Base-by-base conservation (phyloP, 2,113 vertebrate species). In the Empidonax traillii region DNA sequence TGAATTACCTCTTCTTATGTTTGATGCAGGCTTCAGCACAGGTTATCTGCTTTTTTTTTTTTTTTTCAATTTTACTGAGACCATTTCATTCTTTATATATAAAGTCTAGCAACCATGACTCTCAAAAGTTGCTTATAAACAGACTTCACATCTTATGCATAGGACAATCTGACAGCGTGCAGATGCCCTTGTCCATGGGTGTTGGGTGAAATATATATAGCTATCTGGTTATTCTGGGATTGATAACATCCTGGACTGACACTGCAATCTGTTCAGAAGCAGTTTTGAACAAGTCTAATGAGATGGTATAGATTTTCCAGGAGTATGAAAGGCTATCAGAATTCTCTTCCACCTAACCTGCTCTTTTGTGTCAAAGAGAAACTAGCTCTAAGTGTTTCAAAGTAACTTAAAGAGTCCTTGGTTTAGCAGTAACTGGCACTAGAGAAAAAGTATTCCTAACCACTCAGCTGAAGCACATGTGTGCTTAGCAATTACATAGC, bases 191-290 rank as follows among this genome's bases (percentile, higher is more conserved):
- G 80, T 84, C 88, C 76, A 47, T 25, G 49, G 39, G 14, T 49
- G 63, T 80, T 94, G 83, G 39, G 61, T 74, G 79, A 94, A 71
- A 82, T 73, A 89, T 59, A 90, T 91, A 86, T 51, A 95, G 83
- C 85, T 83, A 74, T 90, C 76, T 86, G 61, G 65, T 95, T 96
- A 92, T 93, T 95, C 88, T 92, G 73, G 88, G 92, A 78, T n/a
- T 65, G 53, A 41, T 90, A 68, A 73, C 74, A 87, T 75, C 74
- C 92, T 87, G 53, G 62, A 65, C n/a, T 90, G 90, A 95, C 85
- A 95, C 4, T 79, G 74, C 69, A 93, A 67, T 88, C 73, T 94
- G 83, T 90, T 62, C 78, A 90, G 61, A 87, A 85, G 80, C 68
- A 61, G n/a, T 90, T 94, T 84, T 65, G 88, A 96, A 72, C 35